phyloP scores from a whole-genome alignment of 2,797 vertebrate genomes.

The Melanogrammus aeglefinus region DNA sequence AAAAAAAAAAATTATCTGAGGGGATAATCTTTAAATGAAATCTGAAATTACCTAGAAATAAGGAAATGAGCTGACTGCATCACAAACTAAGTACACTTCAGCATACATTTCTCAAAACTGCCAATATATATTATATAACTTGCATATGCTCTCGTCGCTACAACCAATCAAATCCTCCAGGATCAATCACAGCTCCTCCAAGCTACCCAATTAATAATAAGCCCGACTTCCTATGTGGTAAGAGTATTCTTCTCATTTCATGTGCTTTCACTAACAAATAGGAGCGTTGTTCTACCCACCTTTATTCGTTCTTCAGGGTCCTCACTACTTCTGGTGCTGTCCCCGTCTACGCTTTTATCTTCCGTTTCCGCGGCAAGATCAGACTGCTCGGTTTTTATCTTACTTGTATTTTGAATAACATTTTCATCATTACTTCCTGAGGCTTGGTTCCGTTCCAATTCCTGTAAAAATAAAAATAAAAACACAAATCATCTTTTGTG shows the following conservation, averaged over 20 bases:
- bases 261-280: background rate
- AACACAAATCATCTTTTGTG: background rate
- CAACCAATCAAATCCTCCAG: background rate
- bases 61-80: too few relatives aligned
- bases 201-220: too few relatives aligned
- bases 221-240: too few relatives aligned
- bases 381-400: conserved; percentile 1
- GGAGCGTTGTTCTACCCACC: conserved; percentile 48
- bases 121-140: too few relatives aligned
- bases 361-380: conserved; percentile 14
- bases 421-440: conserved; percentile 40
- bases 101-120: too few relatives aligned
- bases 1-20: too few relatives aligned
- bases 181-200: background rate
- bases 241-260: too few relatives aligned
- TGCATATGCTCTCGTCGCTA: too few relatives aligned
- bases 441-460: conserved; percentile 43
- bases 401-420: background rate
- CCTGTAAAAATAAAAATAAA: conserved; percentile 34
- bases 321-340: conserved; percentile 20
- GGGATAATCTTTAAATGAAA: too few relatives aligned
- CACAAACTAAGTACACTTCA: too few relatives aligned
- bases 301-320: conserved; percentile 39
- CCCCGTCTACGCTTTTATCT: conserved; percentile 2
- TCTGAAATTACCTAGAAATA: too few relatives aligned